Evolutionary conservation across 2,797 vertebrate genomes (phyloP).

Genomic region (Fringilla coelebs): DNA sequence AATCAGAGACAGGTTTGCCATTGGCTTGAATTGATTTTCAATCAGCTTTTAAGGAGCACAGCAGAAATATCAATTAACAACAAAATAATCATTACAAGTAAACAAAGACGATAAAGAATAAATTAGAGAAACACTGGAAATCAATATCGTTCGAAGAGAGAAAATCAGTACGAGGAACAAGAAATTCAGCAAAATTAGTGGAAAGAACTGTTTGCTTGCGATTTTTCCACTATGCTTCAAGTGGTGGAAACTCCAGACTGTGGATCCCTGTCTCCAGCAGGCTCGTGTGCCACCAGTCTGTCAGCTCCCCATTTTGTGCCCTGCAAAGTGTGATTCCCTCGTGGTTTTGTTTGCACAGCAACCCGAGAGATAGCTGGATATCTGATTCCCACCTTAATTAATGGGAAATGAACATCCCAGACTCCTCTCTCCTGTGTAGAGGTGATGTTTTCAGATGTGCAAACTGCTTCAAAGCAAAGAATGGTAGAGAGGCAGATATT

Average conservation of each 20-base stretch:
- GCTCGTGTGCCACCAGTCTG: background rate
- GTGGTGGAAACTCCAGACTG: background rate
- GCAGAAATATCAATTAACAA: conserved; percentile 39
- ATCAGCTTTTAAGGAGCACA: background rate
- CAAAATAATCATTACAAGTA: conserved; percentile 34
- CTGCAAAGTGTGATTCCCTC: background rate
- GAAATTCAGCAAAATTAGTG: background rate
- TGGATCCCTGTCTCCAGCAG: fast-evolving
- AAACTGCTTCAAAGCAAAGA: background rate
- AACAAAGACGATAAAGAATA: background rate
- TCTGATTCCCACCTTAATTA: background rate
- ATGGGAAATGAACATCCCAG: background rate
- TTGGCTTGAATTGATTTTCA: background rate
- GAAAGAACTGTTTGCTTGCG: background rate
- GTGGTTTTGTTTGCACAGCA: background rate
- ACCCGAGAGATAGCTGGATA: background rate
- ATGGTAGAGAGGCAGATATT: too few species aligned
- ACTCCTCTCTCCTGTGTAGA: background rate
- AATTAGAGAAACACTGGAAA: background rate
- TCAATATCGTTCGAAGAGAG: background rate
- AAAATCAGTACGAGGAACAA: background rate
- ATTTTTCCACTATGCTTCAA: background rate
- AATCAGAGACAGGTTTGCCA: background rate
- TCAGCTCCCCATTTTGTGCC: background rate
- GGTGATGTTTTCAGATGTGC: background rate